Percentiles rank a stretch among this genome's conserved stretches.
phyloP scores from a whole-genome alignment of 2,113 vertebrate species.

The Trachemys scripta region DNA sequence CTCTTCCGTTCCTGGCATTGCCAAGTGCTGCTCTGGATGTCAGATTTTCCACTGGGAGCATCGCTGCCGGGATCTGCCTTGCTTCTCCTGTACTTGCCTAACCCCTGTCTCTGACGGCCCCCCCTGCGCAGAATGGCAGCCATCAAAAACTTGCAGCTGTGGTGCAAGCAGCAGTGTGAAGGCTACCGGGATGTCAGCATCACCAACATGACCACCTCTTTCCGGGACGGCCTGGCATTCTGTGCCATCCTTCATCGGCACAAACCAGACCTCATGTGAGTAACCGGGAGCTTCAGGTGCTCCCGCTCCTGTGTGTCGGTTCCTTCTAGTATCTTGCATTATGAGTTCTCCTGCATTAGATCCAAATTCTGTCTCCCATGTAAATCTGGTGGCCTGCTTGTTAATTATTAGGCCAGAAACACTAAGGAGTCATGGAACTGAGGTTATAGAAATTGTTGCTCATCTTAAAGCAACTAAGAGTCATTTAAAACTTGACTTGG shows the following conservation, averaged over 20 bases:
- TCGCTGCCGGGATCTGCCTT: neutral
- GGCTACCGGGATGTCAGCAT: constrained; percentile 91
- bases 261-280: constrained; percentile 96
- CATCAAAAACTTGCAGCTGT: constrained; percentile 91
- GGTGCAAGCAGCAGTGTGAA: constrained; percentile 92
- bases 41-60: neutral
- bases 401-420: neutral
- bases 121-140: constrained; percentile 84
- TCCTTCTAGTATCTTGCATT: neutral
- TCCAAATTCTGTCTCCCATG: neutral
- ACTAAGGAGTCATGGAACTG: neutral
- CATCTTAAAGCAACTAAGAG: neutral
- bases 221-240: constrained; percentile 95
- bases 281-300: constrained; percentile 11
- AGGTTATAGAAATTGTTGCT: neutral
- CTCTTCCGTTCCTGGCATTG: neutral
- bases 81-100: too few relatives aligned
- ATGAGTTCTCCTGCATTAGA: neutral
- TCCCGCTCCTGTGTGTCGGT: neutral
- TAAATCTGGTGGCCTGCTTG: neutral
- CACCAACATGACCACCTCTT: constrained; percentile 97
- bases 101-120: too few relatives aligned
- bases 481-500: neutral
- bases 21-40: neutral
- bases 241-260: constrained; percentile 95